Evolutionary conservation across 2,113 vertebrate species (phyloP).

Genomic region (Heterochromis multidens): DNA sequence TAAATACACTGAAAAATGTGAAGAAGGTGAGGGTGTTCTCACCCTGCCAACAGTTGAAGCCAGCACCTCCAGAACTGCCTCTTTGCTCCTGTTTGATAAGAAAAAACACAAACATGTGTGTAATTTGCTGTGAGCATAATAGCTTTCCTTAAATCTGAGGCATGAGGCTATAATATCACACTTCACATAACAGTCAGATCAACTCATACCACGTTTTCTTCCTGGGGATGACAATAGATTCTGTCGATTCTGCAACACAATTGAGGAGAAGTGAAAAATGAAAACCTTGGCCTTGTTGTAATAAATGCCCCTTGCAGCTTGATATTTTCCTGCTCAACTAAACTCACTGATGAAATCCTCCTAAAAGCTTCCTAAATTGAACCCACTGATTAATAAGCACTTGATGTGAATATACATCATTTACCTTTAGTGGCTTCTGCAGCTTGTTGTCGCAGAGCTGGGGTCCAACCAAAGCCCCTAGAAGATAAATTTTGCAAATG

Average conservation of each 20-base stretch:
- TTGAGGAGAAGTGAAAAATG: neutral
- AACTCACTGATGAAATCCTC: neutral
- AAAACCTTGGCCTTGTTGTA: neutral
- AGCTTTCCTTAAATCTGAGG: neutral
- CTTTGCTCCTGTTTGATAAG: conserved; percentile 79
- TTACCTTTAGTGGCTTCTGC: conserved; percentile 73
- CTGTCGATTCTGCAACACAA: conserved; percentile 47
- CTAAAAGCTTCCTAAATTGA: neutral
- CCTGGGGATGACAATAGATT: conserved; percentile 82
- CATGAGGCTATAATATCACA: neutral
- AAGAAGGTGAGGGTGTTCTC: neutral
- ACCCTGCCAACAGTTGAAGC: conserved; percentile 85
- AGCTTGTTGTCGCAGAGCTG: conserved; percentile 60
- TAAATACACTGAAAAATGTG: neutral
- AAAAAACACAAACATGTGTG: neutral
- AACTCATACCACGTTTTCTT: conserved; percentile 88
- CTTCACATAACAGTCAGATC: neutral
- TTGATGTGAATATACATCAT: neutral
- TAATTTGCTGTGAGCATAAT: neutral
- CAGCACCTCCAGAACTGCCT: conserved; percentile 86
- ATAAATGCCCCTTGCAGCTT: neutral
- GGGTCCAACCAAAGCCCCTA: conserved; percentile 75
- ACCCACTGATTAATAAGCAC: neutral
- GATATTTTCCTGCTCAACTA: neutral
- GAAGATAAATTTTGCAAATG: neutral